Percentiles rank a stretch among this genome's conserved stretches.
phyloP scores from a whole-genome alignment of 2,797 vertebrate species.

The Sebastolobus altivelis region DNA sequence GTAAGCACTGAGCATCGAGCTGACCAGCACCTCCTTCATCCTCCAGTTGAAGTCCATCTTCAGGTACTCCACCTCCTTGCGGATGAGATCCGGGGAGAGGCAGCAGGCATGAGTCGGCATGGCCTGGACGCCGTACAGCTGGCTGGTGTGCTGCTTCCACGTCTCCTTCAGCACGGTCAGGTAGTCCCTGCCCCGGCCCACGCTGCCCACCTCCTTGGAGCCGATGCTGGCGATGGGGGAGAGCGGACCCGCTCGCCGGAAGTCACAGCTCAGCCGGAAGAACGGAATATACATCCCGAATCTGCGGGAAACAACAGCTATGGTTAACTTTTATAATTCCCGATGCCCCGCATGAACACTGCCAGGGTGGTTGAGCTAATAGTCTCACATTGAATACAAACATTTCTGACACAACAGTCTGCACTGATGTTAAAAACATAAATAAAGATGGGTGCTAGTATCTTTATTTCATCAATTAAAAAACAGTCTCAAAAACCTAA shows the following conservation, averaged over 20 bases:
- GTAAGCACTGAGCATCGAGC: constrained; percentile 99
- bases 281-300: constrained; percentile 99
- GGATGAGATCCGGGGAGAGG: constrained; percentile 96
- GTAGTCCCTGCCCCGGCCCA: constrained; percentile 90
- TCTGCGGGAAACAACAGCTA: constrained; percentile 74
- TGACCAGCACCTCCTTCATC: constrained; percentile 98
- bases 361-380: neutral
- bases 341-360: neutral
- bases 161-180: constrained; percentile 94
- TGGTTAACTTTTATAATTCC: neutral
- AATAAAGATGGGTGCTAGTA: neutral
- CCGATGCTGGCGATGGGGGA: constrained; percentile 90
- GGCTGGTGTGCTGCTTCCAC: constrained; percentile 96
- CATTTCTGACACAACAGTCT: neutral
- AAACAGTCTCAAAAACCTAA: neutral
- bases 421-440: neutral
- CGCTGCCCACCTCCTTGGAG: constrained; percentile 88
- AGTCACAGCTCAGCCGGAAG: constrained; percentile 93
- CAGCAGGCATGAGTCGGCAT: constrained; percentile 99
- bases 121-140: constrained; percentile 91
- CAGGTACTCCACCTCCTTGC: constrained; percentile 96
- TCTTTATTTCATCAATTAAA: neutral
- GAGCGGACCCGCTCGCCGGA: constrained; percentile 87
- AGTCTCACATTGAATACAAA: neutral
- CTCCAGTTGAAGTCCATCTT: constrained; percentile 99